Evolutionary conservation across 2,888 invertebrate genomes (phyloP), one percentile per base, ranked within the genome.

Genomic region (Tinea pellionella): DNA sequence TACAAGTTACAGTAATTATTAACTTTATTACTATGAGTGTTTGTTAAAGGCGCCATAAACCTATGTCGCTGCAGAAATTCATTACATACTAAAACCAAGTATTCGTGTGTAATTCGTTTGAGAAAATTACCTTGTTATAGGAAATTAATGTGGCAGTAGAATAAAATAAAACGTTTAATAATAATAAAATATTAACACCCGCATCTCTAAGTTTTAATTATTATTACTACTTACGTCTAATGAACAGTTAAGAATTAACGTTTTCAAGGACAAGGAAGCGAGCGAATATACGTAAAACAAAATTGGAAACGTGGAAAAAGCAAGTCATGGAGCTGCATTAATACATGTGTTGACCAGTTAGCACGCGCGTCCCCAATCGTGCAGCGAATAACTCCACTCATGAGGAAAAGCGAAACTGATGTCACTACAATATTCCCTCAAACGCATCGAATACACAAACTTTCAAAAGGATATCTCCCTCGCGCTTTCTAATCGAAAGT

Each of bases 401-500:
- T 78, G 32, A 77, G 73, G 80, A 85, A 81, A 87, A 86, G 86
- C 84, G 84, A 86, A 86, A 84, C 79, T 81, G 80, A 81, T 84
- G 76, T 73, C 53, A 19, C 24, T n/a, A 24, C 13, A 13, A 71
- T 72, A 68, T 71, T 78, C 72, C 73, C 71, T 69, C 70, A 68
- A 67, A 70, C 66, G 70, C 72, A 71, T 72, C 69, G 71, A 76
- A 73, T 73, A 73, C 74, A 68, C 65, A 71, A 71, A 82, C 85
- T 85, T 85, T 85, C 85, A 77, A 82, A 80, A 81, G 84, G 82
- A 84, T 78, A 74, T 74, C 66, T n/a, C 9, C 9, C 18, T n/a
- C 9, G 16, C 18, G 15, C 47, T 47, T 47, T 47, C 47, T 47
- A 47, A 47, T 15, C 2, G 13, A 47, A 47, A n/a, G n/a, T 18